phyloP scores from a whole-genome alignment of 2,113 vertebrate species.

The Menura novaehollandiae region DNA sequence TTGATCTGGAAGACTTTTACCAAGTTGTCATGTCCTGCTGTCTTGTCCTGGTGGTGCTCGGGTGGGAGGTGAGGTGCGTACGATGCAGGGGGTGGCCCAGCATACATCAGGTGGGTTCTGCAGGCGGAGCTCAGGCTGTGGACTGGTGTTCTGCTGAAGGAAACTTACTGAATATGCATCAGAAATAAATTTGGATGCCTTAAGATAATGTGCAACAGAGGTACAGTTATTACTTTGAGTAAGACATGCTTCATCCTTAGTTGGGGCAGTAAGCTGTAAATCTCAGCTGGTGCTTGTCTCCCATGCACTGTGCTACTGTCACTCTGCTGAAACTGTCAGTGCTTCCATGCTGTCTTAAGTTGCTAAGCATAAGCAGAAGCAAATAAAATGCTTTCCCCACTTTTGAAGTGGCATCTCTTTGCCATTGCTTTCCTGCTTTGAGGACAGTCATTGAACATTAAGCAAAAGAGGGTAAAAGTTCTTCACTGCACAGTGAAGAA shows the following conservation, averaged over 20 bases:
- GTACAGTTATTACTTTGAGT: background rate
- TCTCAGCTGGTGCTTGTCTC: background rate
- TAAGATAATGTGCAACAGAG: background rate
- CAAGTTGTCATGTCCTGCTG: background rate
- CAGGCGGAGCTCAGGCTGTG: background rate
- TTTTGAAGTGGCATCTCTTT: background rate
- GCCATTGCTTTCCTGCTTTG: background rate
- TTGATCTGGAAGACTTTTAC: background rate
- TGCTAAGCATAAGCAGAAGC: background rate
- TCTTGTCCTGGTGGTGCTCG: background rate
- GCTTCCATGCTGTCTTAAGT: background rate
- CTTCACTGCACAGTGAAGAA: background rate
- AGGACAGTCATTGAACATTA: background rate
- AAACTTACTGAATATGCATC: background rate
- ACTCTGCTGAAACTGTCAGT: background rate
- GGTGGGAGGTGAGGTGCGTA: background rate
- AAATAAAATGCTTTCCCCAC: background rate
- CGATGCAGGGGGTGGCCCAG: fast-evolving
- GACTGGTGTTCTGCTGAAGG: background rate
- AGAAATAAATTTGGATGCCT: background rate
- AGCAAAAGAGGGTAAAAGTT: background rate
- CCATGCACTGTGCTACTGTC: background rate
- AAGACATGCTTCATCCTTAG: background rate
- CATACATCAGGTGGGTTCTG: background rate
- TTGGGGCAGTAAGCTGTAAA: background rate